A percentile compares a stretch with the other conserved stretches of the same genome.
Evolutionary conservation across 1,140 invertebrate species (phyloP).

Genomic region (Sitophilus oryzae): DNA sequence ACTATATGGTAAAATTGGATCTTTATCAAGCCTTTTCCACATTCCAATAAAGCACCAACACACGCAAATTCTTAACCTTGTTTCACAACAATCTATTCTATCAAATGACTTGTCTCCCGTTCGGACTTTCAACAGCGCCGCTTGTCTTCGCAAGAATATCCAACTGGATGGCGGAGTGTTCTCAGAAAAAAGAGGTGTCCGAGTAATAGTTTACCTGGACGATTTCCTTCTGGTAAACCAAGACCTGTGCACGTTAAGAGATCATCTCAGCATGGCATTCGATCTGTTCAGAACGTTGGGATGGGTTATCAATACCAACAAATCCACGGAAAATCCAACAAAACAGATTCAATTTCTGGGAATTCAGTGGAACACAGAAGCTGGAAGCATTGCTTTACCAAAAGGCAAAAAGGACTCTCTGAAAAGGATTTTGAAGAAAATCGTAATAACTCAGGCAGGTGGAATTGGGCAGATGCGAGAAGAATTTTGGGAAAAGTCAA

Average conservation of each 20-base stretch:
- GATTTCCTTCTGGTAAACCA: conserved; percentile 18
- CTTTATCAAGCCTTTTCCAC: conserved; percentile 13
- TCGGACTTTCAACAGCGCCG: conserved; percentile 31
- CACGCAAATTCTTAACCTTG: conserved; percentile 25
- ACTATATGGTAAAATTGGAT: conserved; percentile 11
- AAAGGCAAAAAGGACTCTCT: background rate
- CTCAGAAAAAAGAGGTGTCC: conserved; percentile 27
- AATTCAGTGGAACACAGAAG: too few species aligned
- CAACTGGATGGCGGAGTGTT: conserved; percentile 31
- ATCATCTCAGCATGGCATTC: background rate
- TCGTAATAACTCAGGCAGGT: background rate
- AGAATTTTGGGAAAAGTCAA: too few species aligned
- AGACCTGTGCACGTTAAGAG: background rate
- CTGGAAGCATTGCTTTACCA: background rate
- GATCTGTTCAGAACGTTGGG: conserved; percentile 1
- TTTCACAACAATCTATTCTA: conserved; percentile 11
- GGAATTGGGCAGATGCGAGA: background rate
- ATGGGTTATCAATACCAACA: conserved; percentile 8
- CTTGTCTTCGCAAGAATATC: conserved; percentile 30
- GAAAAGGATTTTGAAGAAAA: background rate
- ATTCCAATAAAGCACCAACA: conserved; percentile 17
- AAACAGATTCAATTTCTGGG: too few species aligned
- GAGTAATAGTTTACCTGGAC: conserved; percentile 29
- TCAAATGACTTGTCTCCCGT: conserved; percentile 39
- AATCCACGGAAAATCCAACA: too few species aligned